These are phyloP conservation scores for Dicrostonyx torquatus DNA, from an alignment of 2,797 vertebrate species.

Conservation along the genomic window DNA sequence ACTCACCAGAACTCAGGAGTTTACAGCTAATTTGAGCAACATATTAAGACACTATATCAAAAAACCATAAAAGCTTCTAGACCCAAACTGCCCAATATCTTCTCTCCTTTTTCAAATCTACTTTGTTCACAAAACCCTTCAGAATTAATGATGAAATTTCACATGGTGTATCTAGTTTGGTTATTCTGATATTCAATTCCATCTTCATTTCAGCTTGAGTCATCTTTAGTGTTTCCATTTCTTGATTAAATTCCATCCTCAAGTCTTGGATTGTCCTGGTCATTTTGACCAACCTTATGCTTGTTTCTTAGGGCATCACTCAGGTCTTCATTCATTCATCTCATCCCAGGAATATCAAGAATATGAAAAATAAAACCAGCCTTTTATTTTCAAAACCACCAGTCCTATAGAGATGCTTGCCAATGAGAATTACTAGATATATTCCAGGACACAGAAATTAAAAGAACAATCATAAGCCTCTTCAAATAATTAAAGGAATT, in stretches of 20 bases:
- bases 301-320: too few species aligned
- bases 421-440: too few species aligned
- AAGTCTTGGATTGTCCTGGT: neutral
- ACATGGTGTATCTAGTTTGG: neutral
- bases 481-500: too few species aligned
- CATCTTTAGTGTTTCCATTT: neutral
- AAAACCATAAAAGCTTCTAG: neutral
- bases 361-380: neutral
- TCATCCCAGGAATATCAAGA: neutral
- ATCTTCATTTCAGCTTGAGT: neutral
- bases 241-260: neutral
- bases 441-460: too few species aligned
- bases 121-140: neutral
- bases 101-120: neutral
- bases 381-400: neutral
- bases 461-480: too few species aligned
- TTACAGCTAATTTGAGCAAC: neutral
- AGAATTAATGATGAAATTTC: neutral
- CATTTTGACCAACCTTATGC: neutral
- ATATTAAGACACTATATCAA: neutral
- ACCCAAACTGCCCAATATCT: neutral
- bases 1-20: neutral
- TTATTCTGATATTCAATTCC: neutral
- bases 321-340: too few species aligned
- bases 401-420: neutral